Evolutionary conservation across 2,797 vertebrate genomes (phyloP).

Genomic region (Rhynchotus rufescens): DNA sequence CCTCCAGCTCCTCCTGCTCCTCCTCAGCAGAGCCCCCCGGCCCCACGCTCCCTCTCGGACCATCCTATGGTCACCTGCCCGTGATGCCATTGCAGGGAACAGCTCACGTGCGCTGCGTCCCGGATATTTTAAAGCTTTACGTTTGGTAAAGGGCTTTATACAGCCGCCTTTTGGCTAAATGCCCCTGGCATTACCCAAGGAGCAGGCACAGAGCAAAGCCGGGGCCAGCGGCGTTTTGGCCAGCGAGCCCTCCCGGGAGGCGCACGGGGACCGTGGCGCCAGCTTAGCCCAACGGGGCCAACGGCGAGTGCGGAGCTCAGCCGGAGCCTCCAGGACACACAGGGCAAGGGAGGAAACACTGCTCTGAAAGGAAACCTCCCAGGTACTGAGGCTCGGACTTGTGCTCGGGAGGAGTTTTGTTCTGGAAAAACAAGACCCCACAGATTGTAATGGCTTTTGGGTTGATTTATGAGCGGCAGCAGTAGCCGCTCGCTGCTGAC

Average conservation of each 20-base stretch:
- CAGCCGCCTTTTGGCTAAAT: background rate
- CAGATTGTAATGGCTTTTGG: background rate
- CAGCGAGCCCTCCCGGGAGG: background rate
- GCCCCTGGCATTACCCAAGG: background rate
- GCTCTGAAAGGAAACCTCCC: background rate
- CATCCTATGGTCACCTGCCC: background rate
- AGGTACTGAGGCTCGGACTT: background rate
- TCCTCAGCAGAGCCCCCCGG: background rate
- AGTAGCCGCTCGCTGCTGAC: background rate
- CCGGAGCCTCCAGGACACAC: background rate
- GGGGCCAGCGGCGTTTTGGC: background rate
- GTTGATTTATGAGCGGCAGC: background rate
- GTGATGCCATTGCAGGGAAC: background rate
- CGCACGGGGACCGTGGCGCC: background rate
- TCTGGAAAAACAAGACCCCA: background rate
- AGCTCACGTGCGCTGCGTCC: background rate
- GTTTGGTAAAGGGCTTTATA: background rate
- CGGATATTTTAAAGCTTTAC: background rate
- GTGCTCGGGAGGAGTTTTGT: background rate
- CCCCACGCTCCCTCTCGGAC: background rate
- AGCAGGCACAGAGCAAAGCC: background rate
- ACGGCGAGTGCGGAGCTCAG: background rate
- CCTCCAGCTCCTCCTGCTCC: background rate
- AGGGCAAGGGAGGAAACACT: background rate
- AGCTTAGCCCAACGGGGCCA: background rate